Conservation (phyloP, 2,113 vertebrate species). For the Orycteropus afer region DNA sequence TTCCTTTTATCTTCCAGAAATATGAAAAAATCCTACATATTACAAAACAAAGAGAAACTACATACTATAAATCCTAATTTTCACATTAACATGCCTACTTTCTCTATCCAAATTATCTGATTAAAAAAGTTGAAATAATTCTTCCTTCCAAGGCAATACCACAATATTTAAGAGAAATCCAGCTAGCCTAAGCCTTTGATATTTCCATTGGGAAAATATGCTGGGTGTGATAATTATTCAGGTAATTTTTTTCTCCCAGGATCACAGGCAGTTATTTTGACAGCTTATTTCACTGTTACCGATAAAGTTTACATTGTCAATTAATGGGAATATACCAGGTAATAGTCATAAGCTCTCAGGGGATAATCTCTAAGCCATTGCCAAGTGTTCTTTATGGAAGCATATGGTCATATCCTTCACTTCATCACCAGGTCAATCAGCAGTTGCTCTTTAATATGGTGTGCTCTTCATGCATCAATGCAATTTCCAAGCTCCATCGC, state of each 20-base stretch:
- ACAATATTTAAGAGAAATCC: not conserved
- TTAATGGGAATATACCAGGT: slow-evolving; percentile 70
- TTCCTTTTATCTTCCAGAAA: not conserved
- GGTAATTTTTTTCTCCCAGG: slow-evolving; percentile 63
- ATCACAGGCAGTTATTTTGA: slow-evolving; percentile 65
- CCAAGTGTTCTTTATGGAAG: slow-evolving; percentile 66
- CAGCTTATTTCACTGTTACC: slow-evolving; percentile 72
- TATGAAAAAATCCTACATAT: not conserved
- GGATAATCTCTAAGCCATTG: slow-evolving; percentile 72
- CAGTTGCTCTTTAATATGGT: slow-evolving; percentile 74
- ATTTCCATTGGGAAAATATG: slow-evolving; percentile 51
- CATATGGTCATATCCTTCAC: slow-evolving; percentile 70
- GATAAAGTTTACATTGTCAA: slow-evolving; percentile 75
- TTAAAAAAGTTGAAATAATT: not conserved
- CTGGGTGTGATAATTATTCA: slow-evolving; percentile 62
- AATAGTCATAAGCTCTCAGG: slow-evolving; percentile 69
- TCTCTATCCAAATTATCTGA: not conserved
- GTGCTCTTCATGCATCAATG: slow-evolving; percentile 63
- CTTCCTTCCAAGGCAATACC: slow-evolving; percentile 4
- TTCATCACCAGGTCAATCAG: slow-evolving; percentile 66
- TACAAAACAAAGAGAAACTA: not conserved
- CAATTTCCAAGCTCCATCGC: slow-evolving; percentile 61
- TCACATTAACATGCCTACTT: not conserved
- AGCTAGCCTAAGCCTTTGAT: slow-evolving; percentile 26
- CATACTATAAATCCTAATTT: not conserved